Base-by-base conservation (phyloP, 2,888 invertebrate species). In the Erannis defoliaria region DNA sequence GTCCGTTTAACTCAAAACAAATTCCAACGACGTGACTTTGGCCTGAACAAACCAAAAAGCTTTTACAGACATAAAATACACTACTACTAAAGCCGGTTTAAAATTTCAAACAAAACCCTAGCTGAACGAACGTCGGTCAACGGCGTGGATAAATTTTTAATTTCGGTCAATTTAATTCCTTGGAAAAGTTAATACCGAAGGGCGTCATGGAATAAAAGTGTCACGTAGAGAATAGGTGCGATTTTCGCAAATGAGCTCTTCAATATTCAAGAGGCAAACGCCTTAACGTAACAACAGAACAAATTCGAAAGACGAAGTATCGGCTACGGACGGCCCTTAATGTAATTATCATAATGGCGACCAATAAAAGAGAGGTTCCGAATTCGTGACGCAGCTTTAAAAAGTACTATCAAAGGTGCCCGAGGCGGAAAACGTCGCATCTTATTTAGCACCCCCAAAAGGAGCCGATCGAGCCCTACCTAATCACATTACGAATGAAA, bases 271-370 rank as follows among this genome's bases (percentile, higher is more conserved):
- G 82, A 75, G 82, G 87, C 88, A 88, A 82, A 84, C 84, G 85
- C 83, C 84, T 85, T 83, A 84, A 81, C 83, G 86, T 87, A 88
- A 88, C 90, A 90, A 90, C 88, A 86, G 89, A 88, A 89, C 90
- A 88, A 92, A 91, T 91, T 90, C 86, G 80, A 81, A 88, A 90
- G 89, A 90, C 89, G 88, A 82, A 91, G 88, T 88, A 90, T 90
- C 88, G 90, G 84, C 86, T 81, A 78, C 86, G 85, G 82, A 80
- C 88, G 81, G 81, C 80, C 89, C 88, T 87, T 90, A 91, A 92
- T 85, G 87, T 87, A 91, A 93, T 92, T 92, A 91, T 89, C 90
- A 90, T 91, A 92, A 93, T 92, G 89, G 86, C 86, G 86, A 87
- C 89, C 90, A 90, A 91, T 92, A 91, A 91, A 92, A 90, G 90